Conservation (phyloP, 2,888 invertebrate genomes). For the Maniola hyperantus region DNA sequence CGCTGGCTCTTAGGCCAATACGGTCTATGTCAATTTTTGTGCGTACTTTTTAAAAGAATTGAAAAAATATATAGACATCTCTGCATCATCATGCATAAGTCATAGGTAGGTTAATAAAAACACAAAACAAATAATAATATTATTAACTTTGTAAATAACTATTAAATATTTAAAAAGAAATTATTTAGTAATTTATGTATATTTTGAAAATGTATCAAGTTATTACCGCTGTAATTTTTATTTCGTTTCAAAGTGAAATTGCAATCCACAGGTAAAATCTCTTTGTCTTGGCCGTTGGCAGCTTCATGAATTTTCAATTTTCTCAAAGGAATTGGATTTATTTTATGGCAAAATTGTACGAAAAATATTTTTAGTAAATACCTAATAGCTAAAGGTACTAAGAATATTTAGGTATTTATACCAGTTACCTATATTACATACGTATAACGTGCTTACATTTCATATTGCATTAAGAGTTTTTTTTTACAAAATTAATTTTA, state of each 20-base stretch:
- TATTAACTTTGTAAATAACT: too few species aligned
- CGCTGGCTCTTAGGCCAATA: too few species aligned
- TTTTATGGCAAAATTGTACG: not conserved
- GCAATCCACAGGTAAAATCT: constrained; percentile 11
- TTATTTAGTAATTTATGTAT: not conserved
- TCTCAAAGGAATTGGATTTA: constrained; percentile 15
- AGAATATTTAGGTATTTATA: too few species aligned
- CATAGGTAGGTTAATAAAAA: too few species aligned
- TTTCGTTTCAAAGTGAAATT: not conserved
- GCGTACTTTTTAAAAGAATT: too few species aligned
- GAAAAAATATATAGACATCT: too few species aligned
- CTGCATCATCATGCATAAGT: too few species aligned
- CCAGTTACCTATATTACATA: too few species aligned
- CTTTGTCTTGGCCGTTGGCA: constrained; percentile 16
- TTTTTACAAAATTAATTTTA: too few species aligned
- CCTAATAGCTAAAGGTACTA: too few species aligned
- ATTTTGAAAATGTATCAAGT: not conserved
- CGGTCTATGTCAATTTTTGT: too few species aligned
- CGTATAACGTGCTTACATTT: not conserved
- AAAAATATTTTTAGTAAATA: not conserved
- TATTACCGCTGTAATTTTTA: not conserved
- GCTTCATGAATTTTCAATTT: constrained; percentile 28
- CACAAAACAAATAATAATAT: not conserved
- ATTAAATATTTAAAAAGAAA: too few species aligned
- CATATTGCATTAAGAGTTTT: not conserved